Base-by-base conservation (phyloP, 2,888 invertebrate genomes). In the Drosophila birchii region DNA sequence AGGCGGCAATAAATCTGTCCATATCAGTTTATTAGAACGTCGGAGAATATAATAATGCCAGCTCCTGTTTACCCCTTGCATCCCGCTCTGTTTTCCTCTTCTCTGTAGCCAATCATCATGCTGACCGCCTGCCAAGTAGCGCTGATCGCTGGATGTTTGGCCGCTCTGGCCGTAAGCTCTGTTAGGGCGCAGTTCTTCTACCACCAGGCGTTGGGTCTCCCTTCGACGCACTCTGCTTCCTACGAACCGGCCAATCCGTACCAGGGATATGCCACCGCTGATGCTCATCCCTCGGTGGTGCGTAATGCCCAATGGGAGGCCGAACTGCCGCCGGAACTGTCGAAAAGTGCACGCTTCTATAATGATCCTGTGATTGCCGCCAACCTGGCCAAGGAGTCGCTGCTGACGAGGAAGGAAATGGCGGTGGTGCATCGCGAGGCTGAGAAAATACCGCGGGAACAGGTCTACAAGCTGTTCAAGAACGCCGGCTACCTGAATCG, bases 381-480 rank as follows among this genome's bases (percentile, higher is more conserved):
- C 8, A 95, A 94, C 0, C 93, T 97, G 12, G 96, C 97, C 1
- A 95, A 95, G 83, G 96, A 96, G 82, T 96, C 96, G 0, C 96
- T 96, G 96, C 95, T 96, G 78, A 94, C 95, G 0, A 94, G 95
- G 78, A 96, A 96, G 88, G 96, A 96, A 91, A 95, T 95, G 94
- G 95, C 95, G 72, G 96, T 97, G 1, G 94, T 95, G 47, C 94
- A 96, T 87, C 94, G 97, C 14, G 96, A 96, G 88, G 95, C 96
- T 0, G 96, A 97, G 83, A 96, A 96, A 91, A 97, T 97, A 72
- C 95, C 96, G 0, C 94, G 97, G 3, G 94, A 95, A 75, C 95
- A 95, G 89, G 96, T 97, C 67, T 96, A 94, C 82, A 95, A 95
- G 85, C 94, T 96, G 69, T 94, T 97, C 56, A 95, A 95, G 90